Base-by-base conservation (phyloP, 2,113 vertebrate species). In the Galeopterus variegatus region DNA sequence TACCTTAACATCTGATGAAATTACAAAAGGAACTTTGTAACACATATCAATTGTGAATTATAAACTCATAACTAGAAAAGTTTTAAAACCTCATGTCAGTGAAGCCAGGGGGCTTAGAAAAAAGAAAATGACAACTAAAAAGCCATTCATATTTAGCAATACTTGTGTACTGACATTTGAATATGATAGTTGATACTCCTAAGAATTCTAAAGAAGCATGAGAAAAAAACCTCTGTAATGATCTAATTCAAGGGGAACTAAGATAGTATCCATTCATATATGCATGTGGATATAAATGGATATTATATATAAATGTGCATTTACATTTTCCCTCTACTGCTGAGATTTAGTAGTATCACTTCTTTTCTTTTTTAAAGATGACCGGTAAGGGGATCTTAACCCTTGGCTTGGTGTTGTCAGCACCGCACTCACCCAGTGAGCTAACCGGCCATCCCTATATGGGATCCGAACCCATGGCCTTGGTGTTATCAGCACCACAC, bases 71-170 rank as follows among this genome's bases (percentile, higher is more conserved):
- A 86, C 41, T 41, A 4, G 41, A 41, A 41, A 41, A 41, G 41
- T 41, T 41, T 64, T 82, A 21, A 93, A 52, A 72, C 24, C 10
- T 85, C 26, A 88, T 64, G 2, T 87, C 70, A 70, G 9, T 54
- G 12, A 36, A 81, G 33, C 17, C 48, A 85, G 33, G 3, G 4
- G 4, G 12, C 7, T 72, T 64, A 58, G 21, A 88, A 72, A 84
- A 87, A 85, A n/a, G n/a, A 52, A 94, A 92, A 54, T n/a, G 33
- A 56, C 24, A 45, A 41, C 26, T 21, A 33, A 95, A 50, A 94
- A 91, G 31, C 9, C 56, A 81, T 88, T 89, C 1, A 60, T 87
- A 72, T 56, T 91, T 84, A 83, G 33, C 50, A 52, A 72, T 58
- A 36, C 1, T 52, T 73, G 10, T n/a, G 6, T 50, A 62, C 7